A percentile compares a stretch with the other conserved stretches of the same genome.
These are phyloP conservation scores for Thaumetopoea pityocampa DNA, from an alignment of 1,140 invertebrate genomes.

Conservation along the genomic window DNA sequence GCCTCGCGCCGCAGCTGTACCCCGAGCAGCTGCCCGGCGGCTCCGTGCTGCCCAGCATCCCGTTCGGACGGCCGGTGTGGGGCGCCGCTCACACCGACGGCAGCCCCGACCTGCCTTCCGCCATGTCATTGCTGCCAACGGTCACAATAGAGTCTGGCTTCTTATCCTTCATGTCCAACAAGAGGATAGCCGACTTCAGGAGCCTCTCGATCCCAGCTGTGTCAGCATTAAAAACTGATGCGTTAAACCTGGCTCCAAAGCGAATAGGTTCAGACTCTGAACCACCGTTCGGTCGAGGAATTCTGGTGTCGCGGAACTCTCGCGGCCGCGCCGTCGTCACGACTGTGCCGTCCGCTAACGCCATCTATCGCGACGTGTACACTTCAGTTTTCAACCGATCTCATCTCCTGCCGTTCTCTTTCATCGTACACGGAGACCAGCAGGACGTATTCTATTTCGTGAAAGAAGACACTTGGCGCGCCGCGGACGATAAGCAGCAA, in stretches of 20 bases:
- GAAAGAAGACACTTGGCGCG: constrained; percentile 92
- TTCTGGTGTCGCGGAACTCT: constrained; percentile 87
- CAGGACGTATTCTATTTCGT: constrained; percentile 97
- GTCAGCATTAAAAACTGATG: constrained; percentile 85
- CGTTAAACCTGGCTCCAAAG: constrained; percentile 81
- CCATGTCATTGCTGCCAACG: constrained; percentile 73
- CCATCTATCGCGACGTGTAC: constrained; percentile 93
- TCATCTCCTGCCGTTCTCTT: constrained; percentile 90
- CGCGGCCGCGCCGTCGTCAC: constrained; percentile 90
- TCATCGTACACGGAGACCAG: constrained; percentile 90
- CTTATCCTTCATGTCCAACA: constrained; percentile 84
- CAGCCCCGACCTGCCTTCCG: constrained; percentile 65
- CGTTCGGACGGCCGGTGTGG: constrained; percentile 77
- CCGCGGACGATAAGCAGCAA: constrained; percentile 90
- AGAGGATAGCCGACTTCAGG: constrained; percentile 83
- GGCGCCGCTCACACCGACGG: constrained; percentile 73
- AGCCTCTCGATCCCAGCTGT: constrained; percentile 84
- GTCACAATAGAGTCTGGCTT: constrained; percentile 87
- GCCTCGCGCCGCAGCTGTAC: constrained; percentile 89
- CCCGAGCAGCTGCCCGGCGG: constrained; percentile 79
- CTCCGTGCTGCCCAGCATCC: constrained; percentile 78
- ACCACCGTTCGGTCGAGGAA: constrained; percentile 93
- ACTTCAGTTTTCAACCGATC: constrained; percentile 96
- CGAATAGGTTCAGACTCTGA: constrained; percentile 86
- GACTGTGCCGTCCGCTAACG: constrained; percentile 89